Conservation (phyloP, 2,797 vertebrate genomes). For the Myiotriccus ornatus region DNA sequence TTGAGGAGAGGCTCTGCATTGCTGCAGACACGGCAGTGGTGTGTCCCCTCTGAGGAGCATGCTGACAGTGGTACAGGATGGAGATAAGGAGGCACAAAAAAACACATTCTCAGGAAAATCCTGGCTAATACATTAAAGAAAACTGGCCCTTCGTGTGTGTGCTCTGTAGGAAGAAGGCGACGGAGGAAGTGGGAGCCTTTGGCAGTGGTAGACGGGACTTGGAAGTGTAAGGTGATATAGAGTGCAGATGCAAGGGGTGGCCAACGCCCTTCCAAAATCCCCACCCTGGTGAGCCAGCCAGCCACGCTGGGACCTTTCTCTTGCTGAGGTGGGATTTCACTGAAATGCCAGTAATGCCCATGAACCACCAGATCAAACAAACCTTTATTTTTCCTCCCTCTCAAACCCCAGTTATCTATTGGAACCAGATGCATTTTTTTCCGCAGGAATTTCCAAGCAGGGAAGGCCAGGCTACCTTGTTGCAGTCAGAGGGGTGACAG, state of each 20-base stretch:
- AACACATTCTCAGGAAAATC: not conserved
- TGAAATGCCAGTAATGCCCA: not conserved
- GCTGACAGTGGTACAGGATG: fast-evolving
- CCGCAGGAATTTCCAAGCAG: not conserved
- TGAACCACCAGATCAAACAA: not conserved
- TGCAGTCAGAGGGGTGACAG: not conserved
- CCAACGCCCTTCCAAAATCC: not conserved
- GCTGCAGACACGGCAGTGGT: not conserved
- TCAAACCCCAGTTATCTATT: slow-evolving; percentile 1
- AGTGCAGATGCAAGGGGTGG: not conserved
- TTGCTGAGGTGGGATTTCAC: not conserved
- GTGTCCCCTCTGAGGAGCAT: fast-evolving
- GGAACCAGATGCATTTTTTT: slow-evolving; percentile 4
- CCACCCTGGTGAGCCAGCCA: not conserved
- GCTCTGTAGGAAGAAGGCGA: not conserved
- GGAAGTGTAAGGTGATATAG: fast-evolving
- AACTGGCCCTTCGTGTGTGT: fast-evolving
- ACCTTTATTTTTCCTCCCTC: not conserved
- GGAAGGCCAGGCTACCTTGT: not conserved
- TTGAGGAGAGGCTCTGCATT: not conserved
- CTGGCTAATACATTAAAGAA: not conserved
- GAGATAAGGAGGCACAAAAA: fast-evolving
- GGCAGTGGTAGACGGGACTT: not conserved
- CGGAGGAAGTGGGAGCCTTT: not conserved
- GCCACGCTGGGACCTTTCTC: fast-evolving